Evolutionary conservation across 64 coral and sea anemone genomes (phyloP).

Genomic region (Exaiptasia diaphana): DNA sequence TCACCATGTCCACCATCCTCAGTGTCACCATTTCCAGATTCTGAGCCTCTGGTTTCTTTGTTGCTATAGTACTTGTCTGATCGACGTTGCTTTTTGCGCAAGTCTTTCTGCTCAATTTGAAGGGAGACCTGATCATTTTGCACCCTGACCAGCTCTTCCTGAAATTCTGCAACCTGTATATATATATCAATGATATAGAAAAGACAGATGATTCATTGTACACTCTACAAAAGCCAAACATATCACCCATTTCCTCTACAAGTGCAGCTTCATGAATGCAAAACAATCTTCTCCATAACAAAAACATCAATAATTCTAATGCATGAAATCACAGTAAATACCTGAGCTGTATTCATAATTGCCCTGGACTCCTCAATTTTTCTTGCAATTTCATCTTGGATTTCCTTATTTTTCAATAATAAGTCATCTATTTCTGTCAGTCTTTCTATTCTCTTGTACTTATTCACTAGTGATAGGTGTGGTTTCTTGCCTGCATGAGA

Average conservation of each 20-base stretch:
- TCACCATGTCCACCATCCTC: neutral
- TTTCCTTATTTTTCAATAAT: constrained; percentile 45
- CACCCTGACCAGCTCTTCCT: constrained; percentile 41
- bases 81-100: constrained; percentile 85
- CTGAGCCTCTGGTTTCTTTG: constrained; percentile 54
- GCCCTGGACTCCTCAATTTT: constrained; percentile 73
- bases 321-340: too few relatives aligned
- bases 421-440: constrained; percentile 63
- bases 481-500: constrained; percentile 35
- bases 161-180: constrained; percentile 36
- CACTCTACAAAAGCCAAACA: neutral
- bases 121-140: constrained; percentile 70
- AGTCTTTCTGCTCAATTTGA: constrained; percentile 79
- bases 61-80: constrained; percentile 91
- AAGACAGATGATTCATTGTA: neutral
- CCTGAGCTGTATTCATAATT: constrained; percentile 34
- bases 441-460: constrained; percentile 73
- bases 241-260: neutral
- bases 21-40: constrained; percentile 20
- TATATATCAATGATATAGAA: too few relatives aligned
- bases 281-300: too few relatives aligned
- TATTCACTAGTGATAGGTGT: constrained; percentile 71
- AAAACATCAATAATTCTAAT: too few relatives aligned
- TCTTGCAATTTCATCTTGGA: constrained; percentile 52
- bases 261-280: neutral